phyloP scores from a whole-genome alignment of 2,113 vertebrate genomes.

The Sula dactylatra region DNA sequence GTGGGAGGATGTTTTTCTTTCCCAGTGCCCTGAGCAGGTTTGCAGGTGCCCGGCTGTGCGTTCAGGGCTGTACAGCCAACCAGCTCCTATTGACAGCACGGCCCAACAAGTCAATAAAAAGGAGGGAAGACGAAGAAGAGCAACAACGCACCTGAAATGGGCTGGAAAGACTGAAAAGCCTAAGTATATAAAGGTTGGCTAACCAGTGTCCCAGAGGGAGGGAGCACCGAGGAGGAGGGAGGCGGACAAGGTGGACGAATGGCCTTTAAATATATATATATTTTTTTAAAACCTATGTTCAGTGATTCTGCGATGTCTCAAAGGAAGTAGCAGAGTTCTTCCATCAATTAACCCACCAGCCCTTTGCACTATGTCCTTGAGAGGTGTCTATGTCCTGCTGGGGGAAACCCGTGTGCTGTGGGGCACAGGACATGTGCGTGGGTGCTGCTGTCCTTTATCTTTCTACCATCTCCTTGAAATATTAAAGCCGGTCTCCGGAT shows the following conservation, averaged over 20 bases:
- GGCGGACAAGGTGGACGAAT: not conserved
- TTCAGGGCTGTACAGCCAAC: not conserved
- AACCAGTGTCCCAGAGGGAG: not conserved
- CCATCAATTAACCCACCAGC: not conserved
- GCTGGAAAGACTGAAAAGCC: not conserved
- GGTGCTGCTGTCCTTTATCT: not conserved
- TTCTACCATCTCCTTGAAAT: not conserved
- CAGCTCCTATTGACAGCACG: not conserved
- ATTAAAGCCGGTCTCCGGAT: not conserved
- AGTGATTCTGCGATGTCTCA: not conserved
- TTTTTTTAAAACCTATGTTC: not conserved
- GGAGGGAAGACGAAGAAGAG: not conserved
- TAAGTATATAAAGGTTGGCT: not conserved
- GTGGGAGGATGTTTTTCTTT: too few relatives aligned
- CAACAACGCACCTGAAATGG: not conserved
- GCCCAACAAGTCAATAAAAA: conserved; percentile 2
- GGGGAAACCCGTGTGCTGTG: fast-evolving
- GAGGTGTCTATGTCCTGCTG: not conserved
- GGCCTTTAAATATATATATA: not conserved
- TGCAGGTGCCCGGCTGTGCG: fast-evolving
- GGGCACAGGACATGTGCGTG: not conserved
- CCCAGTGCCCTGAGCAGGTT: not conserved
- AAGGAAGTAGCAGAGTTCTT: not conserved
- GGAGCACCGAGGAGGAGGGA: not conserved
- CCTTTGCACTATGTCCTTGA: not conserved